Percentiles rank a stretch among this genome's conserved stretches.
These are phyloP conservation scores for Elephas maximus DNA, from an alignment of 2,113 vertebrate genomes.

Conservation along the genomic window DNA sequence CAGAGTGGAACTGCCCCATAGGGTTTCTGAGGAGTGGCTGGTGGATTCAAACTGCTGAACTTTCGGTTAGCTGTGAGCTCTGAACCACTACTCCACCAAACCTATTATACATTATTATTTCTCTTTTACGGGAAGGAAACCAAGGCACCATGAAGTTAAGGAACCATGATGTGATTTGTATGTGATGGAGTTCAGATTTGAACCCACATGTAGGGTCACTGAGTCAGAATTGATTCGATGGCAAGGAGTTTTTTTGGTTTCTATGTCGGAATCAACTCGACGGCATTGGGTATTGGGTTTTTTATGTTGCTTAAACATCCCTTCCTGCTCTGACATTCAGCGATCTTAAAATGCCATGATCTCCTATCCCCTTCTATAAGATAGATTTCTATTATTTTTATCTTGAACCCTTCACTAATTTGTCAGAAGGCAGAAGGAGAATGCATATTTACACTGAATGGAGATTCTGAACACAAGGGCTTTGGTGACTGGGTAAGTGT, in stretches of 20 bases:
- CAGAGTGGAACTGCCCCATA: too few relatives aligned
- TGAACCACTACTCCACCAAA: not conserved
- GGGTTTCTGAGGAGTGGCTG: too few relatives aligned
- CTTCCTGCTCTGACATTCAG: not conserved
- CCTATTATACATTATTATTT: not conserved
- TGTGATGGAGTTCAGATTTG: not conserved
- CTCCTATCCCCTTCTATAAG: not conserved
- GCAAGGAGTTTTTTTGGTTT: too few relatives aligned
- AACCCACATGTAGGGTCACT: not conserved
- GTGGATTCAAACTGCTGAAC: too few relatives aligned
- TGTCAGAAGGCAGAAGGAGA: not conserved
- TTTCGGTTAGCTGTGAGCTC: too few relatives aligned
- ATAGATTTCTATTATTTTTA: not conserved
- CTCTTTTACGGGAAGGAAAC: not conserved
- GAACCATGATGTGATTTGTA: not conserved
- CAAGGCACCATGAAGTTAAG: not conserved
- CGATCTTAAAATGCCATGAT: not conserved
- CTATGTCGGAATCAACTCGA: too few relatives aligned
- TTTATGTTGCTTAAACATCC: not conserved
- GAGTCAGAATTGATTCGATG: too few relatives aligned
- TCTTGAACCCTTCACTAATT: not conserved
- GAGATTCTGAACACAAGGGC: conserved; percentile 2
- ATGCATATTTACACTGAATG: too few relatives aligned
- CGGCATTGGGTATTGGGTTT: too few relatives aligned
- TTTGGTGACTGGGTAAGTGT: not conserved